Conservation (phyloP, 2,113 vertebrate genomes). For the Pelecanus crispus region DNA sequence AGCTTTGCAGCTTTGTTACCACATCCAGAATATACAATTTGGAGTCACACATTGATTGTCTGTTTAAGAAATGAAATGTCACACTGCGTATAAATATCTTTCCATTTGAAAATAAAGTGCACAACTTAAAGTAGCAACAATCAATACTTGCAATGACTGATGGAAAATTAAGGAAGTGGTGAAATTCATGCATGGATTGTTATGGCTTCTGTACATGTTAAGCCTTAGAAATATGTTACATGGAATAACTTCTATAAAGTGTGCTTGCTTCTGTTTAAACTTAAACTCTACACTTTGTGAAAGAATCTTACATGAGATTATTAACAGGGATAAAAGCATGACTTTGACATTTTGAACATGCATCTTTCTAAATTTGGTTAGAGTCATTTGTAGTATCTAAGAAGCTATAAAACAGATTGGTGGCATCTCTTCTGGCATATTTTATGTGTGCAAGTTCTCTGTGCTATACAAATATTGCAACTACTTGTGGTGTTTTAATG, state of each 20-base stretch:
- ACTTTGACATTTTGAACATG: conserved; percentile 24
- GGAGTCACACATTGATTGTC: background rate
- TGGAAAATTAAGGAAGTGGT: background rate
- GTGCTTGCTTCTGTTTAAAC: background rate
- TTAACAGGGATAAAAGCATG: background rate
- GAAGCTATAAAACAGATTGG: conserved; percentile 15
- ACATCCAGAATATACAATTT: background rate
- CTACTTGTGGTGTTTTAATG: background rate
- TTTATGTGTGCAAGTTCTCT: background rate
- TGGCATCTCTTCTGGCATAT: background rate
- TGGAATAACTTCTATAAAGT: background rate
- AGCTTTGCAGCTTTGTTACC: background rate
- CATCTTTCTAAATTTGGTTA: background rate
- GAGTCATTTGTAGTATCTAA: conserved; percentile 3
- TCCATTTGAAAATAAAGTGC: background rate
- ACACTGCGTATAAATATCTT: background rate
- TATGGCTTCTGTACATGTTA: background rate
- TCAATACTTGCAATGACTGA: background rate
- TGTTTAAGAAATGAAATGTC: conserved; percentile 13
- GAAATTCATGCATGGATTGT: background rate
- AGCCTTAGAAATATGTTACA: background rate
- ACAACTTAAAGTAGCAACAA: background rate
- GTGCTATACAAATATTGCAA: background rate
- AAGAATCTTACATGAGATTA: background rate
- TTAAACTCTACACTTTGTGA: background rate